Conservation (phyloP, 1,140 invertebrate species). For the Charaxes varanes region DNA sequence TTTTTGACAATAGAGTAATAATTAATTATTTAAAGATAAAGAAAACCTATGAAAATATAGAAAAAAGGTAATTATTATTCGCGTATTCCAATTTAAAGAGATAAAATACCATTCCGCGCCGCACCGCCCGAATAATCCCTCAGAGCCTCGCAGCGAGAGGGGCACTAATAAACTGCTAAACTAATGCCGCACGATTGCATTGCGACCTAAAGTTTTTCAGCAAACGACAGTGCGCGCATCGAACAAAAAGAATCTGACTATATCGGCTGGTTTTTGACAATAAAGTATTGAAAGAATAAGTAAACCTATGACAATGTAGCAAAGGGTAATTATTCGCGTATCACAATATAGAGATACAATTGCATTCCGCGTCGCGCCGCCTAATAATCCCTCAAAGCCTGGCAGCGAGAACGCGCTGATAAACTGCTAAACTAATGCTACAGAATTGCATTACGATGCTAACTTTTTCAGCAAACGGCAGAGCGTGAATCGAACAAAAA, state of each 20-base stretch:
- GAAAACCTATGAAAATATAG: no score
- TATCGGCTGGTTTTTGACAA: conserved; percentile 39
- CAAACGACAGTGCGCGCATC: conserved; percentile 46
- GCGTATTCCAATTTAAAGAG: conserved; percentile 9
- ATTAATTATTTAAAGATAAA: no score
- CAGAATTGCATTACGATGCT: conserved; percentile 67
- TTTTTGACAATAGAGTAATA: conserved; percentile 31
- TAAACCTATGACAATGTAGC: no score
- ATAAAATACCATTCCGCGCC: conserved; percentile 29
- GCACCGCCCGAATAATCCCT: conserved; percentile 56
- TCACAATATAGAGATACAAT: conserved; percentile 18
- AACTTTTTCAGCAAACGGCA: conserved; percentile 68
- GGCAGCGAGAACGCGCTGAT: conserved; percentile 48
- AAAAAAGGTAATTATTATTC: no score
- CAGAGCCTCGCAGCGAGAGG: conserved; percentile 52
- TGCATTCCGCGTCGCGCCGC: conserved; percentile 31
- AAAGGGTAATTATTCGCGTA: no score
- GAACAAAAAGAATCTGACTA: conserved; percentile 53
- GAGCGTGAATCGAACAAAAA: conserved; percentile 58
- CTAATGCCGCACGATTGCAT: conserved; percentile 66
- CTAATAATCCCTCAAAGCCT: conserved; percentile 65
- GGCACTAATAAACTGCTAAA: conserved; percentile 59
- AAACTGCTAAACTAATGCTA: conserved; percentile 63
- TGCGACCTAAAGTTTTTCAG: conserved; percentile 70
- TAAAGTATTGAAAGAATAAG: no score